Evolutionary conservation across 1,140 invertebrate genomes (phyloP), one percentile per base, ranked within the genome.

Genomic region (Drosophila busckii): DNA sequence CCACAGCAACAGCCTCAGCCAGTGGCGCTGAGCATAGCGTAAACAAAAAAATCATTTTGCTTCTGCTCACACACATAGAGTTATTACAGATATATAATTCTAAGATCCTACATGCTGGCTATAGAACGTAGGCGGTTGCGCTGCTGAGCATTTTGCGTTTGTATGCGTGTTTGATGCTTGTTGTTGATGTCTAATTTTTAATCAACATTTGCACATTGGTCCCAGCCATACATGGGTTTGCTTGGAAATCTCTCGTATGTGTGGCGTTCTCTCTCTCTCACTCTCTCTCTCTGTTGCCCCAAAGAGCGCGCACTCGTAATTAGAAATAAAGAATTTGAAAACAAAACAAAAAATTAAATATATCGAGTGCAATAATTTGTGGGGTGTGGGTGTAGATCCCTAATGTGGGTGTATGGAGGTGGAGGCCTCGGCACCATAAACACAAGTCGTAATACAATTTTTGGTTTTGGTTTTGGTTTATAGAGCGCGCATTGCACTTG

Each of bases 161-260:
- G n/a, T 45, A 29, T 48, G 35, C 53, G 23, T 60, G n/a, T 48
- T 19, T 48, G 28, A 15, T 32, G 35, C 52, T 54, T 68, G 68
- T 64, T 62, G 66, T 59, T 82, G 83, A 83, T 82, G 75, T 82
- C 70, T 76, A 84, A 76, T 76, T 82, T 76, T 76, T 82, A 82
- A 82, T 82, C 64, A 82, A 82, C 75, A 82, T 83, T 82, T 75
- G 75, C 75, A 82, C 75, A 76, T 83, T 82, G 70, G 60, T 60
- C 75, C 75, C 80, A 82, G 75, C 75, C 75, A 82, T 82, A 82
- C 75, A 82, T 82, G 75, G 71, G 75, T 41, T 60, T 64, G 65
- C 60, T 59, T 82, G 73, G 68, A 78, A 73, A 66, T 50, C 63
- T 66, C 63, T 66, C 64, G 23, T 8, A 44, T 46, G 40, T n/a